These are phyloP conservation scores for Scaptodrosophila latifasciaeformis DNA, from an alignment of 2,888 invertebrate species.

Conservation along the genomic window DNA sequence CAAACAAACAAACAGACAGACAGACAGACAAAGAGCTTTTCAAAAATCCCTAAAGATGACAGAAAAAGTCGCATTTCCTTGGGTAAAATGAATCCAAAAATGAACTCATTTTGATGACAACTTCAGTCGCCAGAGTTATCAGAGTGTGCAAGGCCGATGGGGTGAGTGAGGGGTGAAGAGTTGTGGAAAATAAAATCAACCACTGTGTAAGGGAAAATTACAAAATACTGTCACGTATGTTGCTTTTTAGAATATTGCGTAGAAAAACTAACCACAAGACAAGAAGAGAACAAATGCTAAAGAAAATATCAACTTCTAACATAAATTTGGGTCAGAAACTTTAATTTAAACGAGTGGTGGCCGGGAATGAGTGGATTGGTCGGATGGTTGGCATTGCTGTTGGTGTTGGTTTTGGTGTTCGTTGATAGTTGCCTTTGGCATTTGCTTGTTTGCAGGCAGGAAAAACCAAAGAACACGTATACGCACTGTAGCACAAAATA, in stretches of 20 bases:
- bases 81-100: slow-evolving; percentile 39
- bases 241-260: slow-evolving; percentile 64
- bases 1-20: too few relatives aligned
- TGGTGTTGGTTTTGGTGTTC: slow-evolving; percentile 33
- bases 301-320: slow-evolving; percentile 65
- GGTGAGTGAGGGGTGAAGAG: not conserved
- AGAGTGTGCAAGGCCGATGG: not conserved
- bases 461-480: slow-evolving; percentile 48
- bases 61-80: slow-evolving; percentile 39
- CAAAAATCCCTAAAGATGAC: slow-evolving; percentile 12
- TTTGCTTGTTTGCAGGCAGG: not conserved
- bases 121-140: not conserved
- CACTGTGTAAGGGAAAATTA: slow-evolving; percentile 44
- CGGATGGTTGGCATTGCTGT: not conserved
- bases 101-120: slow-evolving; percentile 51
- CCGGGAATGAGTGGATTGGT: too few relatives aligned
- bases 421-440: slow-evolving; percentile 20
- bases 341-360: slow-evolving; percentile 60
- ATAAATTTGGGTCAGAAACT: slow-evolving; percentile 67
- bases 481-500: slow-evolving; percentile 58
- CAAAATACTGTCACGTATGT: slow-evolving; percentile 66
- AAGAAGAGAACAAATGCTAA: slow-evolving; percentile 29
- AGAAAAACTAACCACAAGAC: slow-evolving; percentile 11
- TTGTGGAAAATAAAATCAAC: not conserved
- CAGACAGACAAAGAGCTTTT: slow-evolving; percentile 20